These are phyloP conservation scores for Ruditapes philippinarum DNA, from an alignment of 1,140 invertebrate species.

Conservation along the genomic window DNA sequence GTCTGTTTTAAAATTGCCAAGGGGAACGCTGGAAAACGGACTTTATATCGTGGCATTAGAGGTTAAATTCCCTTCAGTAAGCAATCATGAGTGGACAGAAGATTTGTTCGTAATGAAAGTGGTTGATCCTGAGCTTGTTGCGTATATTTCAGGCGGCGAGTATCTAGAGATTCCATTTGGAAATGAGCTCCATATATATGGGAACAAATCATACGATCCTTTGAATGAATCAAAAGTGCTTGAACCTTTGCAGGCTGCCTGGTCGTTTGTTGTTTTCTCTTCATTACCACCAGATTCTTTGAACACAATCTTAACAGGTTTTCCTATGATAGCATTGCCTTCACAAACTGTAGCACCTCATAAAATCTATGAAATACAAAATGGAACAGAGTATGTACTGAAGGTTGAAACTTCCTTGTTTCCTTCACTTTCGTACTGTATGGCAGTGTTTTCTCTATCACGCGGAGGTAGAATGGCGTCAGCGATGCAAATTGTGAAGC, in stretches of 20 bases:
- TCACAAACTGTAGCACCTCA: no score
- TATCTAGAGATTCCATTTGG: constrained; percentile 22
- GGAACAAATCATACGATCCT: constrained; percentile 5
- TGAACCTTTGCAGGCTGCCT: not conserved
- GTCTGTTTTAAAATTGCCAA: not conserved
- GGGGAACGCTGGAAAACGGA: not conserved
- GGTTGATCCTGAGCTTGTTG: constrained; percentile 22
- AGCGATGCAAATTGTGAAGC: constrained; percentile 22
- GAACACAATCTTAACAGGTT: not conserved
- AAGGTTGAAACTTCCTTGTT: not conserved
- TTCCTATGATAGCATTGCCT: not conserved
- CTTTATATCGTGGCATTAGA: constrained; percentile 27
- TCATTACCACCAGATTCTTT: not conserved
- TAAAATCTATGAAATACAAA: not conserved
- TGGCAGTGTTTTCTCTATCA: constrained; percentile 20
- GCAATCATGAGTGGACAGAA: not conserved
- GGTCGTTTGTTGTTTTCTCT: not conserved
- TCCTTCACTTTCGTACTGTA: not conserved
- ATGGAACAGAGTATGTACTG: constrained; percentile 15
- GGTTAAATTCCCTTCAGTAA: not conserved
- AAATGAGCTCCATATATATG: not conserved
- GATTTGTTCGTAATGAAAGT: constrained; percentile 1
- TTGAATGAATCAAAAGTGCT: not conserved
- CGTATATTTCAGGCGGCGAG: constrained; percentile 32
- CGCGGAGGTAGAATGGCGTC: not conserved